phyloP scores from a whole-genome alignment of 2,888 invertebrate genomes.

The Nudaria mundana region DNA sequence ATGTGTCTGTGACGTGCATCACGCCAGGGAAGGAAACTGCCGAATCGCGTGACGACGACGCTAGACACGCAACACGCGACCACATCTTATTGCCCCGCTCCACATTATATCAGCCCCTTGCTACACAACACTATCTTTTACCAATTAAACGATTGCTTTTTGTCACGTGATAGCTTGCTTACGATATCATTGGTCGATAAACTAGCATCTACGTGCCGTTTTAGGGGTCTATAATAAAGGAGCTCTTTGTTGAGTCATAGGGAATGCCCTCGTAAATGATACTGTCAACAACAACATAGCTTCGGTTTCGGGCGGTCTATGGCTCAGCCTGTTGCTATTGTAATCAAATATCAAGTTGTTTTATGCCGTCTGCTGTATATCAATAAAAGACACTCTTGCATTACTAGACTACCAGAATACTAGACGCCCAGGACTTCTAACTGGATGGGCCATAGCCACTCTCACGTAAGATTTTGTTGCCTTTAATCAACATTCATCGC shows the following conservation, averaged over 20 bases:
- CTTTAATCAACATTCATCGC: too few species aligned
- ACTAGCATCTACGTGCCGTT: slow-evolving; percentile 7
- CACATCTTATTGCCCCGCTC: slow-evolving; percentile 10
- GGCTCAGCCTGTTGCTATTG: slow-evolving; percentile 5
- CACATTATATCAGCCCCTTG: background rate
- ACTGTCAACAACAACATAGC: slow-evolving; percentile 4
- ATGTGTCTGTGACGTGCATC: slow-evolving; percentile 52
- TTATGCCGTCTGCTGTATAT: background rate
- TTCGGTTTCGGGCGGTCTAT: slow-evolving; percentile 1
- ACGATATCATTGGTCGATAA: background rate
- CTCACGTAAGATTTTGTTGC: too few species aligned
- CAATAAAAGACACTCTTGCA: background rate
- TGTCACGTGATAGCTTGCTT: background rate
- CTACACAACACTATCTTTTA: background rate
- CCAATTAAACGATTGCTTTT: background rate
- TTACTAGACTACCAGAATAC: background rate
- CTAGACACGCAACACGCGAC: slow-evolving; percentile 29
- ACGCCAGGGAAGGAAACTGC: slow-evolving; percentile 41
- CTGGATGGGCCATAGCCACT: too few species aligned
- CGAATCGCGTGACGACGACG: slow-evolving; percentile 26
- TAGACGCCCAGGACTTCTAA: too few species aligned
- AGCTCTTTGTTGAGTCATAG: slow-evolving; percentile 19
- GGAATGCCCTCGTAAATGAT: slow-evolving; percentile 22
- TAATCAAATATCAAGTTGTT: too few species aligned
- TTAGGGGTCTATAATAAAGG: slow-evolving; percentile 1